Evolutionary conservation across 2,888 invertebrate genomes (phyloP), one percentile per base, ranked within the genome.

Genomic region (Apotomis capreana): DNA sequence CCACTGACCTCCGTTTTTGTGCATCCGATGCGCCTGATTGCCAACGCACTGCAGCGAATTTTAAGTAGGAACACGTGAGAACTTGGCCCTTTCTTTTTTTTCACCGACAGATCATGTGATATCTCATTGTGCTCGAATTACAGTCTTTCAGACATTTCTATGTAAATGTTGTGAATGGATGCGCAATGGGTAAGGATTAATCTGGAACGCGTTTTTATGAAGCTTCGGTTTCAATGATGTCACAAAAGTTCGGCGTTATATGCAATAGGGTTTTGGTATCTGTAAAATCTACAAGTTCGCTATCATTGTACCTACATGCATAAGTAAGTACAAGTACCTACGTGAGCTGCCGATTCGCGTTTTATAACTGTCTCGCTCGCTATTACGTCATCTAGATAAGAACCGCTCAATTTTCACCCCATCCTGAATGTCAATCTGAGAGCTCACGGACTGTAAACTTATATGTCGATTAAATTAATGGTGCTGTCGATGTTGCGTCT

Each of bases 11-110:
- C 91, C 87, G 80, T 78, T 74, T 79, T 75, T 76, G 75, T 77
- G 80, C 83, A 89, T 90, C 90, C 87, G 86, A 90, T 90, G 87
- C 83, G 82, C 83, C 80, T 81, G 81, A 81, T 81, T 78, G 80
- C 78, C 76, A 76, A 76, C 78, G 80, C 81, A 83, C 82, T 81
- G 80, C 82, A 81, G 81, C 87, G 83, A 88, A 87, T 84, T 81
- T 87, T 86, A 87, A 90, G 87, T 85, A 86, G 87, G 83, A 87
- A 89, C 92, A 93, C 92, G 92, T 93, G 92, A 89, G 92, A 91
- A 91, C 84, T 80, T 76, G 83, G 77, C 81, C 84, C 83, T 83
- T 81, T 80, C 79, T 82, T 77, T 77, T 79, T 76, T 82, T 77
- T 77, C 65, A 78, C 74, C 49, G 49, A 49, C 79, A 81, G 86